phyloP scores from a whole-genome alignment of 1,140 invertebrate species.

The Platorchestia sp. region DNA sequence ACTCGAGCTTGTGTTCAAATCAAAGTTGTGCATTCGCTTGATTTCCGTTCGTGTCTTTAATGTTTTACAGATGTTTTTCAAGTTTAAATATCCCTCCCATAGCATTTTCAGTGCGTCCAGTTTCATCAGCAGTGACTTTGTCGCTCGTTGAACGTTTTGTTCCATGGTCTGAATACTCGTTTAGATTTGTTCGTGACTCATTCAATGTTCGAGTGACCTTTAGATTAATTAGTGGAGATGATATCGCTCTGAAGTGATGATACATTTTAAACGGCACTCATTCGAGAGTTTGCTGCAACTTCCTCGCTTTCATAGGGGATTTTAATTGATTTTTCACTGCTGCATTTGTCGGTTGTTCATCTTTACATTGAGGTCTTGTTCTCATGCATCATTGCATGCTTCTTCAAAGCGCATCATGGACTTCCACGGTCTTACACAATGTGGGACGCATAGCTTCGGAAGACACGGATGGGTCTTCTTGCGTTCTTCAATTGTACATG shows the following conservation, averaged over 20 bases:
- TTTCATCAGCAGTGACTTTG: not conserved
- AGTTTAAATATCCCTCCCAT: not conserved
- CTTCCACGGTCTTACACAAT: not conserved
- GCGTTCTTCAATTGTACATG: not conserved
- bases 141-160: no score
- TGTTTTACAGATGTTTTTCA: not conserved
- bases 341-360: not conserved
- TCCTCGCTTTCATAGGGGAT: not conserved
- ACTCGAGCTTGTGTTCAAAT: not conserved
- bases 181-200: not conserved
- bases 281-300: not conserved
- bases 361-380: not conserved
- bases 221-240: not conserved
- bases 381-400: not conserved
- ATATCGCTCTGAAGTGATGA: not conserved
- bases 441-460: not conserved
- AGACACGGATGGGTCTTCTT: not conserved
- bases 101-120: not conserved
- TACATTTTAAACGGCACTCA: not conserved
- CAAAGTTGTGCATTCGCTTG: not conserved
- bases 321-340: not conserved
- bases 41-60: not conserved
- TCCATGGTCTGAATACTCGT: not conserved
- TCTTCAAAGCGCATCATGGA: not conserved
- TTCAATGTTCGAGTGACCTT: not conserved